Evolutionary conservation across 2,888 invertebrate species (phyloP).

Genomic region (Ditylenchus weischeri): DNA sequence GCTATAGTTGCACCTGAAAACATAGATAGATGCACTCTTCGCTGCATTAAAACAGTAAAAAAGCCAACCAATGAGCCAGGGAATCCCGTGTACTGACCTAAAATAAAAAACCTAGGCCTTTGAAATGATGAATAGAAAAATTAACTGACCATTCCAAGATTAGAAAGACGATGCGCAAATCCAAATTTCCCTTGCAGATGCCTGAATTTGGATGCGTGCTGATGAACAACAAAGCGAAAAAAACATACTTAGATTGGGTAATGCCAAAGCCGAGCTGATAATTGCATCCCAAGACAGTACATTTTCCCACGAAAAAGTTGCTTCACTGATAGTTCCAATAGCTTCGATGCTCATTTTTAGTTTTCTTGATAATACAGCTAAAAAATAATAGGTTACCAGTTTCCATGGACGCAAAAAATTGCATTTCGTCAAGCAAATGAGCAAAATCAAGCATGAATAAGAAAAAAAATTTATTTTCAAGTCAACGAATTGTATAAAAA

Average conservation of each 20-base stretch:
- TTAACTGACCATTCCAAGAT: conserved; percentile 35
- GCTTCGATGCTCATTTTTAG: no score
- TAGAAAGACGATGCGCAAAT: conserved; percentile 25
- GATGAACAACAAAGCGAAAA: no score
- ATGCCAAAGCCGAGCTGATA: neutral
- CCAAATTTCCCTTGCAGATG: neutral
- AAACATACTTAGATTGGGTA: neutral
- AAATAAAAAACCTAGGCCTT: no score
- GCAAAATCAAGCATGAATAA: no score
- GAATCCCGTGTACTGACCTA: conserved; percentile 37
- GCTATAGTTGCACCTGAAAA: neutral
- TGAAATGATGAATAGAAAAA: no score
- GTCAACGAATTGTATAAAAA: no score
- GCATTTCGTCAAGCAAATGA: no score
- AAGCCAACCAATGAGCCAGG: conserved; percentile 35
- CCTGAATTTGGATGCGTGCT: no score
- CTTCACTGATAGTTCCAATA: neutral
- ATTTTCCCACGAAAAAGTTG: neutral
- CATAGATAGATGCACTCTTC: neutral
- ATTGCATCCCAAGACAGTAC: neutral
- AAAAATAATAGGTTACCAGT: no score
- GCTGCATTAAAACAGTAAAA: conserved; percentile 11
- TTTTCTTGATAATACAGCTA: no score
- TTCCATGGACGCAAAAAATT: no score
- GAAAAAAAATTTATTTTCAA: no score